Evolutionary conservation across 2,888 invertebrate genomes (phyloP), one percentile per base, ranked within the genome.

Genomic region (Hedychridium roseum): DNA sequence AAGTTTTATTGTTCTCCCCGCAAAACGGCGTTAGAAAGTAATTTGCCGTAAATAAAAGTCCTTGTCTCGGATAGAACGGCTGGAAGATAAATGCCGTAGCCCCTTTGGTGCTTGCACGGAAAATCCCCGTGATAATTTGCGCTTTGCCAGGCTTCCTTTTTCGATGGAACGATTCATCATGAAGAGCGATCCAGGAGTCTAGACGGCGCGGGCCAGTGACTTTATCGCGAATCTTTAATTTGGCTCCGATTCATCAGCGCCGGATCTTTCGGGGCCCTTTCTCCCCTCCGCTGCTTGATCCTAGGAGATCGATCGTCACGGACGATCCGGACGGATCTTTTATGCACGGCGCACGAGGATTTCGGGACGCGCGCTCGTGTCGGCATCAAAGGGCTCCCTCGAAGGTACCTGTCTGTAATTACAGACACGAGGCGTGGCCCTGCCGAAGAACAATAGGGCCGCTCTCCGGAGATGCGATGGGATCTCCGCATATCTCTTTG

Each of bases 351-450:
- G 61, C 54, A 48, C 47, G 54, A 52, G 57, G 50, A 62, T 55
- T n/a, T n/a, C 52, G 54, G 54, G 62, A 62, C 71, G 71, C 70
- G 58, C n/a, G n/a, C n/a, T n/a, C n/a, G n/a, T n/a, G n/a, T n/a
- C n/a, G 61, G 70, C 76, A 75, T 78, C 77, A 78, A 78, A 77
- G 74, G 70, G 65, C 66, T 70, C 65, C 63, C 64, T 62, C 67
- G 63, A 64, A 64, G 66, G 64, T 70, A 72, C 70, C 70, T 73
- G 74, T 70, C 78, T 74, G 73, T 78, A 78, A 78, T 78, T 78
- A 78, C 75, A 75, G 78, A 71, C 74, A 73, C 71, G 70, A 76
- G 77, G 78, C 76, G 78, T 77, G 77, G 76, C 67, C 64, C 62
- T 57, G 51, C 54, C 61, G 66, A 74, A 76, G 78, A 77, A 78